phyloP scores from a whole-genome alignment of 2,888 invertebrate genomes.

The Ommatoiulus sabulosus region DNA sequence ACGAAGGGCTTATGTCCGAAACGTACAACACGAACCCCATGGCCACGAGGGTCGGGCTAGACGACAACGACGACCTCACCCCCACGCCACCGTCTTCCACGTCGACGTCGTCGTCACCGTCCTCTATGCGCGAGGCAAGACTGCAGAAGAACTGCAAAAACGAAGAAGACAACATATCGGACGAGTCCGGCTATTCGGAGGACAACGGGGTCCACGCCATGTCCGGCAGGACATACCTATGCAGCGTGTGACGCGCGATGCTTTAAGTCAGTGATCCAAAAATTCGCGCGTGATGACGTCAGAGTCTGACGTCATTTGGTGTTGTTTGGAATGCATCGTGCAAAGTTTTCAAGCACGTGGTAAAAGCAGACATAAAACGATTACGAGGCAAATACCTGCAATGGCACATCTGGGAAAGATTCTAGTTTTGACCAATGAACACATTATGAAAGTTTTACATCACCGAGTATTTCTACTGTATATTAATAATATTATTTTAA shows the following conservation, averaged over 20 bases:
- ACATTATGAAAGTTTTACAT: too few species aligned
- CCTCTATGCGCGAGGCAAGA: slow-evolving; percentile 8
- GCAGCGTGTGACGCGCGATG: background rate
- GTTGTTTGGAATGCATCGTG: too few species aligned
- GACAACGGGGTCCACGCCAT: slow-evolving; percentile 60
- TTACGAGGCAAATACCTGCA: too few species aligned
- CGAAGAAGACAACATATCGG: slow-evolving; percentile 80
- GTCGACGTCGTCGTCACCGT: slow-evolving; percentile 48
- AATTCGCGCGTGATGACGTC: background rate
- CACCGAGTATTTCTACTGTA: too few species aligned
- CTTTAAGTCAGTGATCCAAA: background rate
- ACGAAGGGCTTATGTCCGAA: slow-evolving; percentile 47
- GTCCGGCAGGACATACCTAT: slow-evolving; percentile 1
- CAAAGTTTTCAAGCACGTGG: too few species aligned
- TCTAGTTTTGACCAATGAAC: too few species aligned
- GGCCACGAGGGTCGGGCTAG: background rate
- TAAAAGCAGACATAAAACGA: too few species aligned
- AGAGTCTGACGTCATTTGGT: too few species aligned
- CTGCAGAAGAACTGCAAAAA: slow-evolving; percentile 62
- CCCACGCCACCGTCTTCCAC: slow-evolving; percentile 42
- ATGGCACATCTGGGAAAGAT: too few species aligned
- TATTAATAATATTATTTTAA: too few species aligned
- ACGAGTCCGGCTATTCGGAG: slow-evolving; percentile 92
- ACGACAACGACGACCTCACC: slow-evolving; percentile 50
- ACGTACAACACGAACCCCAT: background rate